Base-by-base conservation (phyloP, 2,888 invertebrate species). In the Graphium colonna region DNA sequence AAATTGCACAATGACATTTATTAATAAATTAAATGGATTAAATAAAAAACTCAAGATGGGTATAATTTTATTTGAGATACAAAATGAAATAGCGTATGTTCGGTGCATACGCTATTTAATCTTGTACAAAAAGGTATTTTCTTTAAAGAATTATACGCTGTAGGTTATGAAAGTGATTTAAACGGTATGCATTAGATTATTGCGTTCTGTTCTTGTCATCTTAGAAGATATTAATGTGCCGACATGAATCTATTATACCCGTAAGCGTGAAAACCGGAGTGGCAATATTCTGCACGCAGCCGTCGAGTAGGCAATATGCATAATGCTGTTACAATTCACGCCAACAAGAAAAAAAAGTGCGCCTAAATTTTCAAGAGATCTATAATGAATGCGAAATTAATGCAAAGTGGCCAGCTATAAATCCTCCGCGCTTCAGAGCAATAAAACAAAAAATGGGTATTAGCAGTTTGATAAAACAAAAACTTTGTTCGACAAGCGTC, bases 391-490 rank as follows among this genome's bases (percentile, higher is more conserved):
- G 80, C 69, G 79, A 82, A 80, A 87, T 87, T 84, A 85, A 88
- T 88, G 80, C 82, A 81, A 85, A 88, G 79, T 82, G 81, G 75
- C 74, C 73, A 71, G 74, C 77, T 68, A 82, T 87, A 86, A 88
- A 87, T 87, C 82, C 82, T 77, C 58, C 61, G 79, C 78, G 82
- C 71, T 80, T 84, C 75, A 59, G 71, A 77, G 78, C 77, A 82
- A 83, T 82, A 82, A 82, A 86, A 83, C 82, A 87, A 88, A 88
- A 87, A 87, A 87, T 79, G 76, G 68, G 79, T 79, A 82, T 83
- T 79, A 79, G 79, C 83, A 82, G 83, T 83, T 84, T 79, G 79
- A 80, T 82, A 79, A 80, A 84, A 84, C 80, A 85, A 82, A 86
- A 86, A 86, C 70, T 84, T 83, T 82, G 79, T 82, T 82, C 76